phyloP scores from a whole-genome alignment of 2,113 vertebrate species.

The Melospiza melodia region DNA sequence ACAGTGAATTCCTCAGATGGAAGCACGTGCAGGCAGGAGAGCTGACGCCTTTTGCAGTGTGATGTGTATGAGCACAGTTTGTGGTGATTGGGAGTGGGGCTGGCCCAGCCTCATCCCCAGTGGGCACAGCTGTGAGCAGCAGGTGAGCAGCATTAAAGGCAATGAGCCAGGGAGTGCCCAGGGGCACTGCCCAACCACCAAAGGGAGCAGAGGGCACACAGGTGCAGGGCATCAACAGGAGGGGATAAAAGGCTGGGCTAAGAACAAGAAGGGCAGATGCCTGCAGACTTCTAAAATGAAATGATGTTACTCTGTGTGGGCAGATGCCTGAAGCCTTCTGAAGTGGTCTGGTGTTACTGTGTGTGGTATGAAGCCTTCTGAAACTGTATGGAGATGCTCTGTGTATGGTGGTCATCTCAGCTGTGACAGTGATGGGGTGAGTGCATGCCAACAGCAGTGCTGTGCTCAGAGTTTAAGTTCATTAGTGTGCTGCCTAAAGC shows the following conservation, averaged over 20 bases:
- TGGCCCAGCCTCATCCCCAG: not conserved
- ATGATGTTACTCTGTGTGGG: not conserved
- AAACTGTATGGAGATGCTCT: not conserved
- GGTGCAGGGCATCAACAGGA: not conserved
- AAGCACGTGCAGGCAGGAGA: not conserved
- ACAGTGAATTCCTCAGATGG: not conserved
- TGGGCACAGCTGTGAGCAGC: not conserved
- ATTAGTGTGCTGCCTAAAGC: not conserved
- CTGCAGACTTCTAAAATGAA: accelerated
- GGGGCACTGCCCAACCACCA: not conserved
- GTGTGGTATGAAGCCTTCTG: not conserved
- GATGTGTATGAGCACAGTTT: not conserved
- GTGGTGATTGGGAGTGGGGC: not conserved
- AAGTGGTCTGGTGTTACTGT: not conserved
- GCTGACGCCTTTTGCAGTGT: accelerated
- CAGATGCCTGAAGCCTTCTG: not conserved
- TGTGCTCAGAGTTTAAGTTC: not conserved
- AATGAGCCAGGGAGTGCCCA: not conserved
- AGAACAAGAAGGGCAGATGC: not conserved
- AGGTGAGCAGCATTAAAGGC: not conserved
- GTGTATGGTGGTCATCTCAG: not conserved
- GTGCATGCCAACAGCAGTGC: not conserved
- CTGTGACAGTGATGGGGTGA: not conserved
- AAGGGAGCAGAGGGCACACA: not conserved
- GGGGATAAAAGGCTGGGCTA: not conserved